Conservation (phyloP, 2,113 vertebrate genomes). For the Callipepla squamata region DNA sequence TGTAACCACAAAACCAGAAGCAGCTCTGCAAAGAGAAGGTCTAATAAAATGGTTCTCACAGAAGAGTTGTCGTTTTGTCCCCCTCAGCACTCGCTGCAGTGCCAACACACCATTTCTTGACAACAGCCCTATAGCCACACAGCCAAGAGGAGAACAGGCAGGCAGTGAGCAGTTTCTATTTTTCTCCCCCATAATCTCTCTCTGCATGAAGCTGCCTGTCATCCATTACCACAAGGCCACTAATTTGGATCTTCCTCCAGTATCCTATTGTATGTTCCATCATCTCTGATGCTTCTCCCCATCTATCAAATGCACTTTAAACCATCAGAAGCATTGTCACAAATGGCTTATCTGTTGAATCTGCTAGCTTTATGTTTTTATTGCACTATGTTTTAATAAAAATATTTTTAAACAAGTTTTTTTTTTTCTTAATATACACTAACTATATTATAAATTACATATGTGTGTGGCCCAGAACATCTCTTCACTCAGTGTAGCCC, state of each 20-base stretch:
- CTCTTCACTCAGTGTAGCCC: no score
- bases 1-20: neutral
- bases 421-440: no score
- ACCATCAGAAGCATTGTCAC: accelerated
- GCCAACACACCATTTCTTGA: neutral
- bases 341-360: no score
- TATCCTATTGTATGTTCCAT: neutral
- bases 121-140: neutral
- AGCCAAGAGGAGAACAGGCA: neutral
- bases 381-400: no score
- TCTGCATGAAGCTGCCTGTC: neutral
- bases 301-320: neutral
- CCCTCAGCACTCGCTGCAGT: neutral
- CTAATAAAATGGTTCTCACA: neutral
- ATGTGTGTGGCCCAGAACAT: no score
- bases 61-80: neutral
- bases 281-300: neutral
- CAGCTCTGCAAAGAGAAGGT: neutral
- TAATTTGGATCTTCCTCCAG: neutral
- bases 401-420: no score
- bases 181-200: neutral
- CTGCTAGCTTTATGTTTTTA: no score
- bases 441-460: no score
- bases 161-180: neutral
- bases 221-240: neutral